Evolutionary conservation across 1,140 invertebrate genomes (phyloP), one percentile per base, ranked within the genome.

Genomic region (Sitobion miscanthi): DNA sequence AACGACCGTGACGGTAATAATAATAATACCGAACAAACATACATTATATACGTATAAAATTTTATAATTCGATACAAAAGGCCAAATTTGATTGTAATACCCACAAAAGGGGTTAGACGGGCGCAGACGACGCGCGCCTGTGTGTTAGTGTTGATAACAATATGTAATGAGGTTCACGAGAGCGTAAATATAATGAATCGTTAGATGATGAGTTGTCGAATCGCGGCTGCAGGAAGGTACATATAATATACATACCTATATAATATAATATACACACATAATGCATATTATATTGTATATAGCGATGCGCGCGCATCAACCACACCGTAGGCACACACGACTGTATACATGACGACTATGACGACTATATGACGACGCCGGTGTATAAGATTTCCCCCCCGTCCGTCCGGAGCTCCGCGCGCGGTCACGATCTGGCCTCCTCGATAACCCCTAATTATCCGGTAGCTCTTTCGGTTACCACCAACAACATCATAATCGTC

Each of bases 381-480:
- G 35, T 45, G 21, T 47, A 90, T 62, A 62, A 90, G 88, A 90
- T 90, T 90, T 69, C 89, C 54, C 38, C 35, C 8, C 23, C 49
- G 21, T 8, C 88, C 9, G 38, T 30, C 86, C 45, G 86, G 17
- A 49, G n/a, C 47, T 89, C 87, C 7, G 47, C 86, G 88, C 54
- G 23, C 54, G 25, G 89, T 90, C 89, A 90, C 89, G 89, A 90
- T 90, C 89, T 45, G 89, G 89, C 54, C 89, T 90, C 89, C 89
- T 90, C 89, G 89, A 90, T 90, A 90, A 90, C 89, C 89, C 89
- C 89, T 69, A 69, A 90, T 69, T 69, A 69, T 94, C 94, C 94
- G 94, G 93, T 88, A 95, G 95, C 90, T 95, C 94, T 45, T 95
- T 90, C 94, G 94, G 94, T 95, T 94, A n/a, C 49, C 91, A 52